phyloP scores from a whole-genome alignment of 2,113 vertebrate genomes.

The Oryzias javanicus region DNA sequence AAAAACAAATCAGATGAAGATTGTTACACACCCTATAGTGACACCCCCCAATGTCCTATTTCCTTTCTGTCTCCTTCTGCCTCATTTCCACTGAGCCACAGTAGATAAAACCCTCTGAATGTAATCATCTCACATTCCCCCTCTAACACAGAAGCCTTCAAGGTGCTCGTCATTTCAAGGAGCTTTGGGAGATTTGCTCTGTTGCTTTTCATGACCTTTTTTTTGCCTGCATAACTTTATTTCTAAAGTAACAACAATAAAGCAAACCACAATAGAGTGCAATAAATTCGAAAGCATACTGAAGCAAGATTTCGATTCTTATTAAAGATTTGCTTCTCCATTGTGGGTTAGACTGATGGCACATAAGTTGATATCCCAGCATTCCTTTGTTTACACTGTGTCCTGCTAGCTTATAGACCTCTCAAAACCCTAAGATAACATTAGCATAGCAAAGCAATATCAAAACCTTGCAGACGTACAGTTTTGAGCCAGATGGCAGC shows the following conservation, averaged over 20 bases:
- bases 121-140: slow-evolving; percentile 54
- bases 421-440: too few species aligned
- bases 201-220: slow-evolving; percentile 34
- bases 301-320: too few species aligned
- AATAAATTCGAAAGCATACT: not conserved
- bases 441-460: too few species aligned
- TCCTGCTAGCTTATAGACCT: too few species aligned
- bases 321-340: too few species aligned
- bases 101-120: slow-evolving; percentile 62
- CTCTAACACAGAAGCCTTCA: slow-evolving; percentile 33
- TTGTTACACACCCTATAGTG: slow-evolving; percentile 48
- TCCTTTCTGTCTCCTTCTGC: slow-evolving; percentile 10
- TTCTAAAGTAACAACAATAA: slow-evolving; percentile 11
- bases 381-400: too few species aligned
- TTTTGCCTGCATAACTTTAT: slow-evolving; percentile 31
- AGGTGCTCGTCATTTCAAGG: slow-evolving; percentile 23
- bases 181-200: slow-evolving; percentile 30
- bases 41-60: slow-evolving; percentile 29
- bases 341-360: too few species aligned
- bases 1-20: slow-evolving; percentile 82
- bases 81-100: slow-evolving; percentile 51
- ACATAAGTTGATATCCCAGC: too few species aligned
- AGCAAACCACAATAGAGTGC: slow-evolving; percentile 4
- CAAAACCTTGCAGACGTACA: too few species aligned
- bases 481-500: too few species aligned